Percentiles rank a stretch among this genome's conserved stretches.
phyloP scores from a whole-genome alignment of 1,140 invertebrate species.

The Arion vulgaris region DNA sequence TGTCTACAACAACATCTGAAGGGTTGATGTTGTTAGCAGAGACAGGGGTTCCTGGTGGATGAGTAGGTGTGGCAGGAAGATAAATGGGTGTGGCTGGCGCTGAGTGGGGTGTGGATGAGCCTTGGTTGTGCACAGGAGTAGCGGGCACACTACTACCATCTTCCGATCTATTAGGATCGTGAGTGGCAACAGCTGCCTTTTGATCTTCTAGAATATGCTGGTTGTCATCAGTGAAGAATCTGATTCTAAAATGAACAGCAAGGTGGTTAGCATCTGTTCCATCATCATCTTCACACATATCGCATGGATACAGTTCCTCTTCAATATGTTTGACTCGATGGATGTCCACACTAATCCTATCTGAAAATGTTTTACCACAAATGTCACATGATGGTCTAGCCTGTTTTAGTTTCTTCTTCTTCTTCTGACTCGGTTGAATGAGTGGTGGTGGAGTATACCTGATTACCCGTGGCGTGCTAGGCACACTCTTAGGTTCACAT shows the following conservation, averaged over 20 bases:
- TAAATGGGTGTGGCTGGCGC: constrained; percentile 29
- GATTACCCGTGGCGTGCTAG: constrained; percentile 1
- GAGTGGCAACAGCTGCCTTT: constrained; percentile 22
- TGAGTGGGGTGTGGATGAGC: constrained; percentile 16
- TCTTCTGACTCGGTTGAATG: constrained; percentile 3
- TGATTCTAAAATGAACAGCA: constrained; percentile 36
- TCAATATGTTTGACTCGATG: constrained; percentile 39
- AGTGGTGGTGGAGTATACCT: constrained; percentile 7
- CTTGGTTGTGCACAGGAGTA: constrained; percentile 20
- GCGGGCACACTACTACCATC: constrained; percentile 20
- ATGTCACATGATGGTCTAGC: constrained; percentile 34
- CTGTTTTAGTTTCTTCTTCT: constrained; percentile 33
- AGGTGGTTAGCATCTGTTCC: constrained; percentile 21
- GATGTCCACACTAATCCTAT: constrained; percentile 37
- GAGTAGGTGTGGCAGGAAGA: constrained; percentile 27
- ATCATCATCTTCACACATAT: constrained; percentile 24
- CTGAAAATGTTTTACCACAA: constrained; percentile 33
- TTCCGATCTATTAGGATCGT: constrained; percentile 14
- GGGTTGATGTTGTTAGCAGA: background rate
- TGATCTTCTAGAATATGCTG: constrained; percentile 41
- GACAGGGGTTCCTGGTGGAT: constrained; percentile 15
- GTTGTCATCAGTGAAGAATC: constrained; percentile 40
- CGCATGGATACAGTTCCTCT: constrained; percentile 40
- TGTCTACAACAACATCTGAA: background rate
- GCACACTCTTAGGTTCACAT: constrained; percentile 17